These are phyloP conservation scores for Bombus impatiens DNA, from an alignment of 1,140 invertebrate species.

Conservation along the genomic window DNA sequence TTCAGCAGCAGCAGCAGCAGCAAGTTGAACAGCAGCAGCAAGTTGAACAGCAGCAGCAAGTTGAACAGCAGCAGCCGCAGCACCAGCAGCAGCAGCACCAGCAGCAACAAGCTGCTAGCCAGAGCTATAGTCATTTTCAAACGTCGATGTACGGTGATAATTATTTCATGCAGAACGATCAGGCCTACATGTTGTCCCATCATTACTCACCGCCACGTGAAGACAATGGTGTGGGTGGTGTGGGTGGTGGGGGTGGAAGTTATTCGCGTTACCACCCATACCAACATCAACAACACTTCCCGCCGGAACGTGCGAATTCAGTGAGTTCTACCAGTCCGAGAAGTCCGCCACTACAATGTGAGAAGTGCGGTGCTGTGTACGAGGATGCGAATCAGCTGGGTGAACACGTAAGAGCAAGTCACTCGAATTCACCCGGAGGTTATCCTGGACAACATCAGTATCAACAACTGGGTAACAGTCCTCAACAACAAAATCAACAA, in stretches of 20 bases:
- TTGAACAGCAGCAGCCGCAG: too few species aligned
- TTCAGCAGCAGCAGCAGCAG: slow-evolving; percentile 44
- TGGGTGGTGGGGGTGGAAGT: neutral
- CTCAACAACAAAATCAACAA: slow-evolving; percentile 65
- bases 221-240: slow-evolving; percentile 55
- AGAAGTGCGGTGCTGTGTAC: slow-evolving; percentile 90
- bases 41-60: neutral
- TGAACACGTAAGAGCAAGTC: slow-evolving; percentile 88
- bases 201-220: slow-evolving; percentile 73
- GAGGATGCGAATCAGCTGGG: slow-evolving; percentile 87
- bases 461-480: slow-evolving; percentile 72
- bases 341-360: slow-evolving; percentile 88
- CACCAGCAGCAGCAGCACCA: neutral
- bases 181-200: slow-evolving; percentile 68
- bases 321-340: slow-evolving; percentile 86
- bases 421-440: slow-evolving; percentile 84
- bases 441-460: slow-evolving; percentile 73
- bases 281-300: slow-evolving; percentile 82
- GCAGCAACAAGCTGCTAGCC: slow-evolving; percentile 45
- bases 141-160: slow-evolving; percentile 59
- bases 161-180: slow-evolving; percentile 76
- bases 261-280: slow-evolving; percentile 77
- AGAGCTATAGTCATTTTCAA: slow-evolving; percentile 64
- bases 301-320: slow-evolving; percentile 82
- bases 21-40: slow-evolving; percentile 17